Evolutionary conservation across 1,140 invertebrate species (phyloP).

Genomic region (Ostrea denselamellosa): DNA sequence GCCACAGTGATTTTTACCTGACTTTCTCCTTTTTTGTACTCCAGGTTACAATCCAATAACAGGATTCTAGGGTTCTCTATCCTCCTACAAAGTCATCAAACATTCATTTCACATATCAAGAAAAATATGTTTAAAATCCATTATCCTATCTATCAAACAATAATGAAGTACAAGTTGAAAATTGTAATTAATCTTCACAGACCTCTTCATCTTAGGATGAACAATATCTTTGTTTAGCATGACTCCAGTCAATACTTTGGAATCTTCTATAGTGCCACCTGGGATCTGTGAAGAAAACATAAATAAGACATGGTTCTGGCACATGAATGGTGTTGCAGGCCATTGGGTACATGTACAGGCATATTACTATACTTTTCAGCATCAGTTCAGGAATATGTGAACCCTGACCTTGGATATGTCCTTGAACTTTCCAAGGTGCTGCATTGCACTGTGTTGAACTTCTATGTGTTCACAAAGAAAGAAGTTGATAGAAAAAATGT

Average conservation of each 20-base stretch:
- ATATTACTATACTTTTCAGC: not conserved
- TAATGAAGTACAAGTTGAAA: not conserved
- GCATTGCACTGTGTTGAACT: too few species aligned
- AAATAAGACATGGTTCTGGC: not conserved
- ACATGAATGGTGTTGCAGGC: not conserved
- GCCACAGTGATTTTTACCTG: slow-evolving; percentile 79
- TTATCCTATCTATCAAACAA: not conserved
- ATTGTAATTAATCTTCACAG: not conserved
- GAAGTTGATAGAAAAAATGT: too few species aligned
- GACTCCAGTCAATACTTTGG: slow-evolving; percentile 94
- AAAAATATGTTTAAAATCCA: not conserved
- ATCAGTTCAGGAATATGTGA: too few species aligned
- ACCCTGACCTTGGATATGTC: too few species aligned
- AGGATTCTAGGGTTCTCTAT: slow-evolving; percentile 98
- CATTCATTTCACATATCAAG: not conserved
- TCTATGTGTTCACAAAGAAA: too few species aligned
- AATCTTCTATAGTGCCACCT: slow-evolving; percentile 97
- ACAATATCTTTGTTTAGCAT: slow-evolving; percentile 99
- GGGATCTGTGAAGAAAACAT: slow-evolving; percentile 84
- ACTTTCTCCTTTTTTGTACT: slow-evolving; percentile 99
- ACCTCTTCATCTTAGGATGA: slow-evolving; percentile 95
- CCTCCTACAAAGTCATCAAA: slow-evolving; percentile 80
- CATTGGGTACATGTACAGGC: not conserved
- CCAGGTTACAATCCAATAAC: slow-evolving; percentile 95
- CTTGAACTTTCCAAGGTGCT: too few species aligned